A percentile compares a stretch with the other conserved stretches of the same genome.
phyloP scores from a whole-genome alignment of 2,888 invertebrate genomes.

The Chorisops tibialis region DNA sequence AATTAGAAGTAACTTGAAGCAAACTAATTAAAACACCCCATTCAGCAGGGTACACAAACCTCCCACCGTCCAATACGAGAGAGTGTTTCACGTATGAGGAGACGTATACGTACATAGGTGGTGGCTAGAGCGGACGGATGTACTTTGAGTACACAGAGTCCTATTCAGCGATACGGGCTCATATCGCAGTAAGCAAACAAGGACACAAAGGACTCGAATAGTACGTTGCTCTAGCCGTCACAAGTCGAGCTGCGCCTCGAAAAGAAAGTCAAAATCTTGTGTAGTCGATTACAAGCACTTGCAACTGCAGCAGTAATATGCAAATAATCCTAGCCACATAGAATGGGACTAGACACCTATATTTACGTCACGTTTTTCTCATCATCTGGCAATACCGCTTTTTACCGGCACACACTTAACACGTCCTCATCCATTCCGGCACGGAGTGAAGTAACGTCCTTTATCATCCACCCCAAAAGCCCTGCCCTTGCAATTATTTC shows the following conservation, averaged over 20 bases:
- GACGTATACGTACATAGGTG: background rate
- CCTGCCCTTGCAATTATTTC: slow-evolving; percentile 26
- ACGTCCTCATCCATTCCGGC: background rate
- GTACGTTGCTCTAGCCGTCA: background rate
- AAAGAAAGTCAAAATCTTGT: slow-evolving; percentile 26
- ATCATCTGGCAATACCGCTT: no score
- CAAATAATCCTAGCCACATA: no score
- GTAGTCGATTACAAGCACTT: slow-evolving; percentile 21
- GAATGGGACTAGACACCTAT: no score
- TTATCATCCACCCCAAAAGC: background rate
- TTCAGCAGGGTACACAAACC: slow-evolving; percentile 18
- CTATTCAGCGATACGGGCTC: background rate
- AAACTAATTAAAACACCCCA: slow-evolving; percentile 35
- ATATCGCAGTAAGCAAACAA: background rate
- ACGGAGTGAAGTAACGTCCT: no score
- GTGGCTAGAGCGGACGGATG: no score
- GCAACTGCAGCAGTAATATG: background rate
- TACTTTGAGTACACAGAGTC: background rate
- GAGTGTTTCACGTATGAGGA: background rate
- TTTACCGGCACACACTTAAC: no score
- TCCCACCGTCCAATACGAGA: background rate
- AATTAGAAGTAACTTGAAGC: slow-evolving; percentile 35
- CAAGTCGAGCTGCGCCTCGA: background rate
- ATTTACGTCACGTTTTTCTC: no score
- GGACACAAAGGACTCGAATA: background rate